Conservation (phyloP, 35 echinoderm and acorn worm species). For the Chiridota heheva region DNA sequence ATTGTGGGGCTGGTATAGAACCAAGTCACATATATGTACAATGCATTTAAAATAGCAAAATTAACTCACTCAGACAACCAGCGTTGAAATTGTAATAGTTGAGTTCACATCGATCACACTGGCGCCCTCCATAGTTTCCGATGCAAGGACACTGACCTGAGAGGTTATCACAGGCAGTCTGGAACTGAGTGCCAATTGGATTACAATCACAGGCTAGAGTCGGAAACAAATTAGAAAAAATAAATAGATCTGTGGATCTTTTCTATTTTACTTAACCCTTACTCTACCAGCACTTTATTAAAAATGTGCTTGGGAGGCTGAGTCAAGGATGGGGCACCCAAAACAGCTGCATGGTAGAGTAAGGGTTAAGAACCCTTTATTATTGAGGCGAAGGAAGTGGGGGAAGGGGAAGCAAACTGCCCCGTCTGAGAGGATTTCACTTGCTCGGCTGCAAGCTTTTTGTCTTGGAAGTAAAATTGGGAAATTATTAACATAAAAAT, state of each 20-base stretch:
- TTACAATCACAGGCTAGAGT: slow-evolving; percentile 73
- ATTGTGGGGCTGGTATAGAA: too few species aligned
- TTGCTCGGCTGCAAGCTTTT: too few species aligned
- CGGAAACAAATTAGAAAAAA: neutral
- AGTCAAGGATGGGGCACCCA: too few species aligned
- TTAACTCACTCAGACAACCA: slow-evolving; percentile 78
- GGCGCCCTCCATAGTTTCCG: slow-evolving; percentile 80
- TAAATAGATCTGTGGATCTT: neutral
- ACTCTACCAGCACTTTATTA: too few species aligned
- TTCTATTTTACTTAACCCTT: too few species aligned
- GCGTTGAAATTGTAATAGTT: slow-evolving; percentile 78
- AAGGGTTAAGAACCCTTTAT: too few species aligned
- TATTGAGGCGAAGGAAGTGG: neutral
- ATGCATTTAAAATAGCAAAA: neutral
- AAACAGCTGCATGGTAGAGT: neutral
- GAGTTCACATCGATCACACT: slow-evolving; percentile 60
- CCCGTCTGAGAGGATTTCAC: too few species aligned
- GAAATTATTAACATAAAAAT: too few species aligned
- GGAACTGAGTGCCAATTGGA: slow-evolving; percentile 54
- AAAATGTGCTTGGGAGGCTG: too few species aligned
- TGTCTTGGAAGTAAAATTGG: neutral
- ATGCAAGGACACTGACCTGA: slow-evolving; percentile 86
- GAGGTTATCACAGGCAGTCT: slow-evolving; percentile 66
- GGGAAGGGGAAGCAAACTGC: neutral
- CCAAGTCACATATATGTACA: too few species aligned